Percentiles rank a stretch among this genome's conserved stretches.
Evolutionary conservation across 1,140 invertebrate genomes (phyloP).

Genomic region (Drosophila watanabei): DNA sequence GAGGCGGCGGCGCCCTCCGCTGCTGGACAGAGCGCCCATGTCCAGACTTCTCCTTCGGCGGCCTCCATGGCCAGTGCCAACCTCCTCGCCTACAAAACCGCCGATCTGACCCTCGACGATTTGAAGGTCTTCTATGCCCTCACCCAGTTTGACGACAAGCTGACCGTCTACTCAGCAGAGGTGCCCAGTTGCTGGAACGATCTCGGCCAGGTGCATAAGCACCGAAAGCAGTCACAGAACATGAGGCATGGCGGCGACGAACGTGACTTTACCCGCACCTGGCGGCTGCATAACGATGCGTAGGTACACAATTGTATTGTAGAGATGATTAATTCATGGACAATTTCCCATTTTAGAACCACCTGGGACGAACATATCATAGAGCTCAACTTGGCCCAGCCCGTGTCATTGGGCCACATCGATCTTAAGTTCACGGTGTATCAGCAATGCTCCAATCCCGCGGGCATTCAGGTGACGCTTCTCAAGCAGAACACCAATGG

Average conservation of each 20-base stretch:
- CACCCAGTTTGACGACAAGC: conserved; percentile 88
- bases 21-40: conserved; percentile 35
- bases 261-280: conserved; percentile 93
- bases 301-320: conserved; percentile 83
- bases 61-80: conserved; percentile 64
- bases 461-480: conserved; percentile 92
- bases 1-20: conserved; percentile 18
- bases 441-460: conserved; percentile 88
- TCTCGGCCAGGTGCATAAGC: conserved; percentile 95
- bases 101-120: conserved; percentile 86
- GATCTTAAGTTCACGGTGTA: conserved; percentile 95
- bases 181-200: conserved; percentile 97
- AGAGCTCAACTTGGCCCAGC: conserved; percentile 93
- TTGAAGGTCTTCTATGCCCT: conserved; percentile 88
- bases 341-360: conserved; percentile 85
- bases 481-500: conserved; percentile 93
- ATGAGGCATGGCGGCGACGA: conserved; percentile 92
- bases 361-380: conserved; percentile 97
- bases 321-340: no score
- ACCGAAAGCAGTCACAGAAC: conserved; percentile 92
- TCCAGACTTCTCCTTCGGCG: conserved; percentile 69
- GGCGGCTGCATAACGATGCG: conserved; percentile 94
- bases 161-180: conserved; percentile 92
- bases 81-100: conserved; percentile 87
- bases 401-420: conserved; percentile 92